Evolutionary conservation across 2,113 vertebrate genomes (phyloP).

Genomic region (Corydoras sp.): DNA sequence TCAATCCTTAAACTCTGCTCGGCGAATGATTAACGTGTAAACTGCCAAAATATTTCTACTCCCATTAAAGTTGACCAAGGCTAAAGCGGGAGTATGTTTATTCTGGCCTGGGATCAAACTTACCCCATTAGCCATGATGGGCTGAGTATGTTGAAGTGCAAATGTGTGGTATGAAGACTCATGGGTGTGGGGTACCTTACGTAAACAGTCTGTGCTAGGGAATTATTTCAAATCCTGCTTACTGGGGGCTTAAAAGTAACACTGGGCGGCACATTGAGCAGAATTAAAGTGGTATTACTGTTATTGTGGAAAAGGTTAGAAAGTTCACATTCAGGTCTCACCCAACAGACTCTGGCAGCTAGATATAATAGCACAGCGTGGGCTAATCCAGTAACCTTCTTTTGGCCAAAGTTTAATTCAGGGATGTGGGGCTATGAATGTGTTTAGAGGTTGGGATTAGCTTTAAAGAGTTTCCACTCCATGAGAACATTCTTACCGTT

Average conservation of each 20-base stretch:
- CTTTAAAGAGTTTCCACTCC: slow-evolving; percentile 24
- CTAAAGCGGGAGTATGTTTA: slow-evolving; percentile 92
- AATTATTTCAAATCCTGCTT: slow-evolving; percentile 81
- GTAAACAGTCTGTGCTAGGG: slow-evolving; percentile 85
- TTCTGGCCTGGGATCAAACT: slow-evolving; percentile 93
- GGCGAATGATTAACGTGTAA: slow-evolving; percentile 95
- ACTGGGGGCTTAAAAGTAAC: slow-evolving; percentile 65
- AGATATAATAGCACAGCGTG: slow-evolving; percentile 50
- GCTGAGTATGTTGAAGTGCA: slow-evolving; percentile 45
- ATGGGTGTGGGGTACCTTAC: slow-evolving; percentile 61
- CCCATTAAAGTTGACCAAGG: slow-evolving; percentile 95
- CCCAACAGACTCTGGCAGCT: slow-evolving; percentile 46
- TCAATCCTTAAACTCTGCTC: slow-evolving; percentile 92
- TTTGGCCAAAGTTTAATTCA: slow-evolving; percentile 46
- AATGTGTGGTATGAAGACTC: slow-evolving; percentile 35
- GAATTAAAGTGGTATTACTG: slow-evolving; percentile 56
- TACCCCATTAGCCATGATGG: slow-evolving; percentile 77
- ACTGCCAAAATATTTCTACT: slow-evolving; percentile 96
- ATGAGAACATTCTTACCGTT: slow-evolving; percentile 15
- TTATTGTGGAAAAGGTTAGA: slow-evolving; percentile 58
- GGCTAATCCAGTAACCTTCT: slow-evolving; percentile 49
- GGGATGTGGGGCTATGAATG: slow-evolving; percentile 32
- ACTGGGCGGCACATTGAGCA: slow-evolving; percentile 47
- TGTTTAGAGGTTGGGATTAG: slow-evolving; percentile 33
- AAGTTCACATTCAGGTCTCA: slow-evolving; percentile 58